These are phyloP conservation scores for Australoheros scitulus DNA, from an alignment of 2,113 vertebrate genomes.

Conservation along the genomic window DNA sequence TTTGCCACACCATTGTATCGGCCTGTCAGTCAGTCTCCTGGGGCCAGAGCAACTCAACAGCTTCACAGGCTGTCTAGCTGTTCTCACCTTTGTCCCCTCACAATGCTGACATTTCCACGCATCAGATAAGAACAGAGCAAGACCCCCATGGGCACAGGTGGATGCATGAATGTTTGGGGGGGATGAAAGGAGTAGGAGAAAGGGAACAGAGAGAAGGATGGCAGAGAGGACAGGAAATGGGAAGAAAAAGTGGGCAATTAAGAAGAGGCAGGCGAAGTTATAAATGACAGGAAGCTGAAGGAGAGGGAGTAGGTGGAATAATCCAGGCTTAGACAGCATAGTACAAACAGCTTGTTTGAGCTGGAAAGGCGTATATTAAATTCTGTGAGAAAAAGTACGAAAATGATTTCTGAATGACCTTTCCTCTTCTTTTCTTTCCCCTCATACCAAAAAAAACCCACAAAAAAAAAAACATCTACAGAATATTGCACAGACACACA, in stretches of 20 bases:
- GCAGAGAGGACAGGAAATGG: background rate
- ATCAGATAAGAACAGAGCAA: conserved; percentile 66
- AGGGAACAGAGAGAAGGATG: background rate
- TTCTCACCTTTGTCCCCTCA: conserved; percentile 18
- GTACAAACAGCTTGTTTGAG: background rate
- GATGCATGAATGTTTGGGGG: conserved; percentile 1
- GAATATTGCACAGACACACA: background rate
- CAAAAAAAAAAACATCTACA: background rate
- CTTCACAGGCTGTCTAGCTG: conserved; percentile 32
- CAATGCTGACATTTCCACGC: conserved; percentile 70
- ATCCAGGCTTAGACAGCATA: background rate
- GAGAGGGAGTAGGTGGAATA: background rate
- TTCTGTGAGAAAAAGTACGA: background rate
- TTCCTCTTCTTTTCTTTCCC: background rate
- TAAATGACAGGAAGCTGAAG: background rate
- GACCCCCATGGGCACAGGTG: conserved; percentile 40
- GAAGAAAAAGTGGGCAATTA: background rate
- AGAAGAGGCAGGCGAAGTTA: background rate
- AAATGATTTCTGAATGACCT: background rate
- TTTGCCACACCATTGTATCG: conserved; percentile 34
- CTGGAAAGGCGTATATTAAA: background rate
- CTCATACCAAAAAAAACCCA: background rate
- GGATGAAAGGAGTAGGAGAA: conserved; percentile 16
- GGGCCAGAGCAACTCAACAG: conserved; percentile 36
- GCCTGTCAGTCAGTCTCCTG: conserved; percentile 50